Conservation (phyloP, 30 jellyfish, hydroid and myxozoan species). For the Hydractinia echinata region DNA sequence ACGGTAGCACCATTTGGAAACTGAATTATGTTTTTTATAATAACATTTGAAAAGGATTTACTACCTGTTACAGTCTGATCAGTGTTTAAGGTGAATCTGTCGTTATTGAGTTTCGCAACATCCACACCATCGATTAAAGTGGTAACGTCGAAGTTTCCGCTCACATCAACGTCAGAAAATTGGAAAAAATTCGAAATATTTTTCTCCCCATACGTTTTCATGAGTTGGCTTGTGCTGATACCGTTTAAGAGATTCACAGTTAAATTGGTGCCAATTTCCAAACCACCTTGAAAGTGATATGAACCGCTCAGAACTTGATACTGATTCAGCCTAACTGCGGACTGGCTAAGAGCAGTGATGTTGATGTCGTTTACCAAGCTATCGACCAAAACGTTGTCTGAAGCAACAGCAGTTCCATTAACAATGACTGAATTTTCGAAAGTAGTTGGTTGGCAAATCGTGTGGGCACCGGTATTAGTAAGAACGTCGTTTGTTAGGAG, state of each 20-base stretch:
- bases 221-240: slow-evolving; percentile 37
- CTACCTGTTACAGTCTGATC: slow-evolving; percentile 53
- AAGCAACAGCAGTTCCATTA: neutral
- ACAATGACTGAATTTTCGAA: slow-evolving; percentile 38
- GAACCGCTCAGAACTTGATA: slow-evolving; percentile 58
- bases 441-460: slow-evolving; percentile 44
- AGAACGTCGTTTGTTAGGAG: slow-evolving; percentile 39
- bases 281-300: slow-evolving; percentile 28
- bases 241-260: slow-evolving; percentile 47
- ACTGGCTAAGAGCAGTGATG: slow-evolving; percentile 38
- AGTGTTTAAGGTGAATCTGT: slow-evolving; percentile 55
- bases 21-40: slow-evolving; percentile 21
- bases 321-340: slow-evolving; percentile 33
- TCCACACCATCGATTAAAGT: slow-evolving; percentile 86
- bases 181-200: slow-evolving; percentile 27
- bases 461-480: slow-evolving; percentile 39
- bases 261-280: slow-evolving; percentile 30
- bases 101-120: slow-evolving; percentile 49
- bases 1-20: slow-evolving; percentile 44
- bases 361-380: slow-evolving; percentile 58
- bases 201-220: slow-evolving; percentile 48
- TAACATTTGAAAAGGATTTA: slow-evolving; percentile 38
- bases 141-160: slow-evolving; percentile 29
- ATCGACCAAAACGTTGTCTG: neutral
- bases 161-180: slow-evolving; percentile 38